Evolutionary conservation across 2,888 invertebrate genomes (phyloP).

Genomic region (Drosophila subquinaria): DNA sequence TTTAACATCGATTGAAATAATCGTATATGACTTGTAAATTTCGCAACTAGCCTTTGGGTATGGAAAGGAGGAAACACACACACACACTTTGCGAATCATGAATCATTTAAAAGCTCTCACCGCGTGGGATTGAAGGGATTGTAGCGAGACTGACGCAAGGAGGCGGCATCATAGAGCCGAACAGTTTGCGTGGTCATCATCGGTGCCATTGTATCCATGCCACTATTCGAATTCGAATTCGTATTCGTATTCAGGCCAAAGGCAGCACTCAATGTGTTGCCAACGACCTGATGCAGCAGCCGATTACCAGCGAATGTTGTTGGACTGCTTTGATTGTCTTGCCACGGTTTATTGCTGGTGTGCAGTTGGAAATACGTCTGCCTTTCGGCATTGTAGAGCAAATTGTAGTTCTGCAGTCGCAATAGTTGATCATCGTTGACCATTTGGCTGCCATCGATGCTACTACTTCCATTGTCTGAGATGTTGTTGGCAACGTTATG

Average conservation of each 20-base stretch:
- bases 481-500: constrained; percentile 40
- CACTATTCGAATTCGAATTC: constrained; percentile 29
- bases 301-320: constrained; percentile 33
- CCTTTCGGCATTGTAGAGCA: constrained; percentile 81
- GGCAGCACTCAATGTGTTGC: constrained; percentile 72
- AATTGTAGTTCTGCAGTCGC: constrained; percentile 79
- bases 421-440: constrained; percentile 64
- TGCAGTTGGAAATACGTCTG: constrained; percentile 82
- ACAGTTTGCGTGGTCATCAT: constrained; percentile 69
- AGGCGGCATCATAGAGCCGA: constrained; percentile 75
- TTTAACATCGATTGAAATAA: background rate
- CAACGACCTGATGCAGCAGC: constrained; percentile 71
- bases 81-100: constrained; percentile 11
- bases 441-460: constrained; percentile 34
- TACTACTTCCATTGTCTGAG: constrained; percentile 4
- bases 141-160: constrained; percentile 79
- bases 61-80: background rate
- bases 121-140: constrained; percentile 84
- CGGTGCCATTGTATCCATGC: constrained; percentile 6
- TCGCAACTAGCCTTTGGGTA: background rate
- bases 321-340: constrained; percentile 3
- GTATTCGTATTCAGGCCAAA: constrained; percentile 67
- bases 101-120: constrained; percentile 72
- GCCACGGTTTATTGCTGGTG: constrained; percentile 42
- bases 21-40: background rate